Base-by-base conservation (phyloP, 2,888 invertebrate genomes). In the Gortyna flavago region DNA sequence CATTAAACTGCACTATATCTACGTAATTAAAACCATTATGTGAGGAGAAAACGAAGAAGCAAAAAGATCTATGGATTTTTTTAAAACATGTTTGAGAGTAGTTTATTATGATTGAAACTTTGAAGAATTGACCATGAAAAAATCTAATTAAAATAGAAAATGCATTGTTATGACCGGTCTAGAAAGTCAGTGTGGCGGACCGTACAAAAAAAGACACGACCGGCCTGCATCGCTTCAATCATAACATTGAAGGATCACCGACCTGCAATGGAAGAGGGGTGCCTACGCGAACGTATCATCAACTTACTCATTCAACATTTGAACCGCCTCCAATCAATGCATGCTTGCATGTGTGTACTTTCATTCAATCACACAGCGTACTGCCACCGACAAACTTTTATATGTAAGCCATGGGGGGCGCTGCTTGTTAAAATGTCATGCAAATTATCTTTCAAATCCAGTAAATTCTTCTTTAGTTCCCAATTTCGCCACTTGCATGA, bases 381-480 rank as follows among this genome's bases (percentile, higher is more conserved):
- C 32, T 18, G 13, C 4, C 4, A 35, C 13, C 18, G 7, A 35
- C 59, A 66, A 81, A 61, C 65, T 41, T 81, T 7, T 9, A 0
- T 35, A 25, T 18, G 25, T 59, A 75, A 2, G 6, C 18, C 13
- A 35, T 25, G 41, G 32, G 32, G 4, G 51, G 81, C 51, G 81
- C 65, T 81, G 66, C 66, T 44, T 59, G 18, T 7, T 21, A 74
- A 35, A n/a, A 8, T 18, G 4, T 18, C 13, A 0, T 35, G 21
- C 16, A n/a, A 65, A 29, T 54, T 48, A 5, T 13, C 54, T n/a
- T 16, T 32, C 18, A 51, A 73, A 61, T 25, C 9, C 4, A 16
- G 35, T 74, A 44, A 13, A 51, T 61, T 81, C 4, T 6, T 11
- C 16, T 59, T 41, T 80, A 80, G 65, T 79, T 81, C 81, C 11